Evolutionary conservation across 2,888 invertebrate genomes (phyloP).

Genomic region (Desoria tigrina): DNA sequence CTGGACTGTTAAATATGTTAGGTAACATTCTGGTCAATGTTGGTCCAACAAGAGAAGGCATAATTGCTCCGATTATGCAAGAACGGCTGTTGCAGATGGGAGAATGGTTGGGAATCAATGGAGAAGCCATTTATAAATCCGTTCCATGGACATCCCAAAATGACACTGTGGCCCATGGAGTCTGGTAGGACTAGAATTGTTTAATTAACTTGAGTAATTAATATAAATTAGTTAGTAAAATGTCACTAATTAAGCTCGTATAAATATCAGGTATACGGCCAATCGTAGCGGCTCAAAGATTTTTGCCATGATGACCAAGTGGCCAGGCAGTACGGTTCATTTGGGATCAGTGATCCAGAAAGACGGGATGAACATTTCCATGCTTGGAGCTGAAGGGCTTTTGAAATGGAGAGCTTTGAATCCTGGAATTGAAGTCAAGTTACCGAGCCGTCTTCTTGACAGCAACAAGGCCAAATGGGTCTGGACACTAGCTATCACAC

Average conservation of each 20-base stretch:
- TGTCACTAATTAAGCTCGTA: no score
- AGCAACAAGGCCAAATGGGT: no score
- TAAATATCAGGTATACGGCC: neutral
- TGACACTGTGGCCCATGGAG: slow-evolving; percentile 68
- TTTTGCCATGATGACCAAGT: neutral
- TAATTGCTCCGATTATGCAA: slow-evolving; percentile 57
- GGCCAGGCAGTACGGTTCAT: neutral
- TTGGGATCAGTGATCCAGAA: neutral
- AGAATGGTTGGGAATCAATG: slow-evolving; percentile 58
- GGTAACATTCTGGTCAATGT: slow-evolving; percentile 60
- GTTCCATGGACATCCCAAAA: slow-evolving; percentile 69
- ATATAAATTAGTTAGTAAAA: no score
- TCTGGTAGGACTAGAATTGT: no score
- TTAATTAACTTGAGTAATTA: no score
- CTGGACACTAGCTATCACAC: no score
- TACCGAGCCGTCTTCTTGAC: no score
- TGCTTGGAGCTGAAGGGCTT: neutral
- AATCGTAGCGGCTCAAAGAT: neutral
- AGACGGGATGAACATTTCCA: neutral
- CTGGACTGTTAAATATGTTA: no score
- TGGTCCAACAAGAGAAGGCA: slow-evolving; percentile 58
- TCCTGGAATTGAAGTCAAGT: neutral
- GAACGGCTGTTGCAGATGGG: slow-evolving; percentile 58
- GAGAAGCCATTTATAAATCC: slow-evolving; percentile 58
- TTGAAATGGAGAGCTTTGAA: neutral